A percentile compares a stretch with the other conserved stretches of the same genome.
phyloP scores from a whole-genome alignment of 1,140 invertebrate species.

The Mercenaria mercenaria region DNA sequence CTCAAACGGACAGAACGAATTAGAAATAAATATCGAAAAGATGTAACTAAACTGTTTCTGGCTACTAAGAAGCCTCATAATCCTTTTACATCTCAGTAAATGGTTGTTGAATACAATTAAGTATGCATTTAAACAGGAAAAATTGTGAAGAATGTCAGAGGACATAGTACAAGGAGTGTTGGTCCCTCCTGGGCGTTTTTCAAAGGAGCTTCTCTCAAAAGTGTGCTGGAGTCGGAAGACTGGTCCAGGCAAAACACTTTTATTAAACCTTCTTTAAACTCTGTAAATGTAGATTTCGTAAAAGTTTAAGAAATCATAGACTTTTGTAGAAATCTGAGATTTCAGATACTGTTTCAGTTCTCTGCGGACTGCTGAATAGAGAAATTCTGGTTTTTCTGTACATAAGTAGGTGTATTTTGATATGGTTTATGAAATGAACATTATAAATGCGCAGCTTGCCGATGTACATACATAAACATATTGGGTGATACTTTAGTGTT shows the following conservation, averaged over 20 bases:
- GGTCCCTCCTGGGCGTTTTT: conserved; percentile 50
- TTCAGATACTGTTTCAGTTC: too few relatives aligned
- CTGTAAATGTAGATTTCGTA: not conserved
- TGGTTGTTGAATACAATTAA: not conserved
- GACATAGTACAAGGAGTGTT: conserved; percentile 29
- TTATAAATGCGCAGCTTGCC: too few relatives aligned
- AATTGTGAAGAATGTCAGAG: conserved; percentile 18
- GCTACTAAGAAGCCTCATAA: conserved; percentile 51
- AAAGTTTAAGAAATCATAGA: not conserved
- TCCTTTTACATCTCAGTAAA: conserved; percentile 2
- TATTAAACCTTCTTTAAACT: not conserved
- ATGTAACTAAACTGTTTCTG: conserved; percentile 48
- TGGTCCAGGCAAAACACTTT: conserved; percentile 47
- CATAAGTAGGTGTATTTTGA: too few relatives aligned
- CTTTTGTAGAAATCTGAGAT: too few relatives aligned
- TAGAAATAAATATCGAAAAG: not conserved
- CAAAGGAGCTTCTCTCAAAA: conserved; percentile 48
- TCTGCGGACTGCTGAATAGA: too few relatives aligned
- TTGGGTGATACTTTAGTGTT: too few relatives aligned
- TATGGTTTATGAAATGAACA: too few relatives aligned
- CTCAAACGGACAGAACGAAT: conserved; percentile 55
- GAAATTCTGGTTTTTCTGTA: too few relatives aligned
- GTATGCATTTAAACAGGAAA: not conserved
- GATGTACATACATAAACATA: too few relatives aligned
- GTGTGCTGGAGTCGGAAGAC: too few relatives aligned